Base-by-base conservation (phyloP, 35 echinoderm and acorn worm genomes). In the Lytechinus pictus region DNA sequence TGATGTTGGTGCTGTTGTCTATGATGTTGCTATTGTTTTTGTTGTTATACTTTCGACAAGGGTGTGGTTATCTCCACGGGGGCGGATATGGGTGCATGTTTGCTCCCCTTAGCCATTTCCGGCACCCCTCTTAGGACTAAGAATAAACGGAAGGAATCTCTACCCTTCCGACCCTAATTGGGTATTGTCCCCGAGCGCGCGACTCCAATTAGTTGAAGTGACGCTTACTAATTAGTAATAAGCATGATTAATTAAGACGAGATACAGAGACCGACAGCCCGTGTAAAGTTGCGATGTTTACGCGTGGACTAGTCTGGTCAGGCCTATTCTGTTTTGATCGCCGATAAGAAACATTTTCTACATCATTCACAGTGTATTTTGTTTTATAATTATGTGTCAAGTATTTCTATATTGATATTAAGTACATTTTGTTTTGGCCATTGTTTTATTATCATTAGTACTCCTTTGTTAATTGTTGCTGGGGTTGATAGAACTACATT, bases 121-220 rank as follows among this genome's bases (percentile, higher is more conserved):
- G 61, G 61, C 5, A 21, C 61, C 24, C 16, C 61, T 71, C 16
- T 19, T 19, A 71, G 61, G 14, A 12, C 61, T 71, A 71, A 71
- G 61, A 21, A 19, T 19, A 19, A 71, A 19, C 61, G 61, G 61
- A 71, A 71, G 61, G 87, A 53, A 89, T 53, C 9, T 29, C 87
- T 10, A 3, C 87, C 52, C 24, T 89, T 89, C 87, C 87, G 28
- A 9, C 28, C 28, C 87, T 89, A 89, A 89, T 89, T 89, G 87
- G 87, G 28, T 24, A 89, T 89, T 89, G 87, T 89, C 51, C 52
- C 61, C 28, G 27, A 89, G 87, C 87, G 87, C 87, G 87, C 87
- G 87, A 89, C 87, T 89, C 87, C 87, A 89, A 89, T 89, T 89
- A 89, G 87, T 16, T 8, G 87, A 89, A 89, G 87, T 89, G 87